phyloP scores from a whole-genome alignment of 2,113 vertebrate species.

The Phainopepla nitens region DNA sequence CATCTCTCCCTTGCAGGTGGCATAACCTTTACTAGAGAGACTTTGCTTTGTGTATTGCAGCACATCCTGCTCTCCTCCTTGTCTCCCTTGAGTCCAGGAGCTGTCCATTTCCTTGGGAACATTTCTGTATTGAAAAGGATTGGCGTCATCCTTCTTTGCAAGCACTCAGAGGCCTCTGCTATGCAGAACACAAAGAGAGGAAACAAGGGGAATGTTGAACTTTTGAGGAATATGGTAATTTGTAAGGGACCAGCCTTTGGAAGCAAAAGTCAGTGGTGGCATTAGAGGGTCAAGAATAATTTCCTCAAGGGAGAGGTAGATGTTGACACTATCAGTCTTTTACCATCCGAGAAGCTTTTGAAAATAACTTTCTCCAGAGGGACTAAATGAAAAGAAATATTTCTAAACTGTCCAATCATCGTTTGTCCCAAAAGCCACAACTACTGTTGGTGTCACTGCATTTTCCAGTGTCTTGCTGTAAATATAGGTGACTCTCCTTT shows the following conservation, averaged over 20 bases:
- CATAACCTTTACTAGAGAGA: not conserved
- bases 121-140: constrained; percentile 23
- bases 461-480: not conserved
- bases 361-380: not conserved
- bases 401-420: not conserved
- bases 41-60: constrained; percentile 28
- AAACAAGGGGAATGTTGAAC: constrained; percentile 30
- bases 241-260: not conserved
- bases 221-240: constrained; percentile 52
- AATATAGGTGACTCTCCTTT: not conserved
- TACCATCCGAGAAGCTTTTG: not conserved
- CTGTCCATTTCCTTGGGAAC: constrained; percentile 53
- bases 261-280: not conserved
- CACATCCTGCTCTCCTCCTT: constrained; percentile 43
- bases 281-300: not conserved
- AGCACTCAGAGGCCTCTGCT: not conserved
- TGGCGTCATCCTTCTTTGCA: constrained; percentile 34
- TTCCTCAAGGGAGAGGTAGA: not conserved
- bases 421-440: not conserved
- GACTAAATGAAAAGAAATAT: not conserved
- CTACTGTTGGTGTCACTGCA: not conserved
- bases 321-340: not conserved
- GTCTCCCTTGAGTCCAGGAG: not conserved
- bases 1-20: constrained; percentile 34
- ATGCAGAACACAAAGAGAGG: constrained; percentile 38